Percentiles rank a stretch among this genome's conserved stretches.
These are phyloP conservation scores for Hoplias malabaricus DNA, from an alignment of 2,113 vertebrate species.

Conservation along the genomic window DNA sequence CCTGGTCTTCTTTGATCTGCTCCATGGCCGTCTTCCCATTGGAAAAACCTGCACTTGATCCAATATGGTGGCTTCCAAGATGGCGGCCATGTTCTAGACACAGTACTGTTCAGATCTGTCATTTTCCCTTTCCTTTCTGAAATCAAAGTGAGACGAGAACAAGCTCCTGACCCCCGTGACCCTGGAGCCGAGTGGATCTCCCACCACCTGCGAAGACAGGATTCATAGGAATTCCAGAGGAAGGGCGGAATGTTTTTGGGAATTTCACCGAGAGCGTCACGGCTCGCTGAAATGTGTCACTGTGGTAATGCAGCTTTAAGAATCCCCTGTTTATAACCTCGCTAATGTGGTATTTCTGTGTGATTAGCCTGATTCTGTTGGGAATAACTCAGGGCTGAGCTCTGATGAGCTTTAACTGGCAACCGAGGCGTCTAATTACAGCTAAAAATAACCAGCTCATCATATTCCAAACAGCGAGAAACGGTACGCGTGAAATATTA, in stretches of 20 bases:
- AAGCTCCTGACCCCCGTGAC: too few relatives aligned
- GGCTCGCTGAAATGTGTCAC: background rate
- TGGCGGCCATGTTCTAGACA: too few relatives aligned
- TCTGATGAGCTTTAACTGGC: background rate
- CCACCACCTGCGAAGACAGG: too few relatives aligned
- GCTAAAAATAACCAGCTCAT: constrained; percentile 13
- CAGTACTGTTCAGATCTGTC: too few relatives aligned
- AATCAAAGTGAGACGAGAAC: too few relatives aligned
- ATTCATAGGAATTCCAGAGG: too few relatives aligned
- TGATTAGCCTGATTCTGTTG: background rate
- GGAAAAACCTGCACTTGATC: too few relatives aligned
- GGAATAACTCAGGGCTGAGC: background rate
- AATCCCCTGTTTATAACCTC: background rate
- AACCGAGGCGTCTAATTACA: constrained; percentile 9
- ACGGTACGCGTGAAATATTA: background rate
- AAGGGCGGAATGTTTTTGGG: background rate
- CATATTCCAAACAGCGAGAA: constrained; percentile 16
- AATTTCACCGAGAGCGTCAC: background rate
- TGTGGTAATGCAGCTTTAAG: background rate
- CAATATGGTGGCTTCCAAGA: too few relatives aligned
- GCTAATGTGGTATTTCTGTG: background rate
- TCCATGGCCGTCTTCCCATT: too few relatives aligned
- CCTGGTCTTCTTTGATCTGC: too few relatives aligned
- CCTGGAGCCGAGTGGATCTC: too few relatives aligned
- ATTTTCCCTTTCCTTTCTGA: too few relatives aligned